A percentile compares a stretch with the other conserved stretches of the same genome.
Evolutionary conservation across 2,113 vertebrate genomes (phyloP).

Genomic region (Plestiodon gilberti): DNA sequence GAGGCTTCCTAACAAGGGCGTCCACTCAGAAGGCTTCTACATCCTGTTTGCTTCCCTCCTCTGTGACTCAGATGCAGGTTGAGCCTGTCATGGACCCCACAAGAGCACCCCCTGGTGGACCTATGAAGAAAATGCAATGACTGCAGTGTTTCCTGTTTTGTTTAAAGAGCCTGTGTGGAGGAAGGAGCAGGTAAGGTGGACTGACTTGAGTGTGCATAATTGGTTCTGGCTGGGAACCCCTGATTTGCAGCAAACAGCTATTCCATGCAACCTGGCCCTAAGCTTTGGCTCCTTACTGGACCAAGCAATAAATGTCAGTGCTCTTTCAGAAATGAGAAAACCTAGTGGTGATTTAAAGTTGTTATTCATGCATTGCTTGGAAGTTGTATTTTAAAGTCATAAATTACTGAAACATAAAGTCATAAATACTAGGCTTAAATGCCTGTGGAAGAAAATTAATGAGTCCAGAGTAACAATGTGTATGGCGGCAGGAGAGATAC

Average conservation of each 20-base stretch:
- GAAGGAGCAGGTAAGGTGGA: too few relatives aligned
- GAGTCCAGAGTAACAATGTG: slow-evolving; percentile 5
- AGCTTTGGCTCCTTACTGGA: slow-evolving; percentile 1
- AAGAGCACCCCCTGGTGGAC: too few relatives aligned
- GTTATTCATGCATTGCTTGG: slow-evolving; percentile 37
- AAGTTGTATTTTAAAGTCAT: slow-evolving; percentile 30
- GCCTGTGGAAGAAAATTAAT: slow-evolving; percentile 24
- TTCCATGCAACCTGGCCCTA: background rate
- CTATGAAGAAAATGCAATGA: too few relatives aligned
- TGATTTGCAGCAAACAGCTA: background rate
- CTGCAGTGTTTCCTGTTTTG: too few relatives aligned
- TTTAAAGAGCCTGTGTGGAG: too few relatives aligned
- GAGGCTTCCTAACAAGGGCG: too few relatives aligned
- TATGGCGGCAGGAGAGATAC: background rate
- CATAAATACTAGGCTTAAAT: slow-evolving; percentile 27
- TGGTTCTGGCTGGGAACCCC: background rate
- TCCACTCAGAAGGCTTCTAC: too few relatives aligned
- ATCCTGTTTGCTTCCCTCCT: too few relatives aligned
- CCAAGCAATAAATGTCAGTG: slow-evolving; percentile 9
- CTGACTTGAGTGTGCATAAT: background rate
- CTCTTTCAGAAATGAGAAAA: slow-evolving; percentile 26
- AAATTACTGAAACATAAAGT: slow-evolving; percentile 41
- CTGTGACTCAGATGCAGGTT: too few relatives aligned
- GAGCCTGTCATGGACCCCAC: too few relatives aligned
- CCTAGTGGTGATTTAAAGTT: slow-evolving; percentile 24